A percentile compares a stretch with the other conserved stretches of the same genome.
Evolutionary conservation across 1,140 invertebrate species (phyloP).

Genomic region (Patella vulgata): DNA sequence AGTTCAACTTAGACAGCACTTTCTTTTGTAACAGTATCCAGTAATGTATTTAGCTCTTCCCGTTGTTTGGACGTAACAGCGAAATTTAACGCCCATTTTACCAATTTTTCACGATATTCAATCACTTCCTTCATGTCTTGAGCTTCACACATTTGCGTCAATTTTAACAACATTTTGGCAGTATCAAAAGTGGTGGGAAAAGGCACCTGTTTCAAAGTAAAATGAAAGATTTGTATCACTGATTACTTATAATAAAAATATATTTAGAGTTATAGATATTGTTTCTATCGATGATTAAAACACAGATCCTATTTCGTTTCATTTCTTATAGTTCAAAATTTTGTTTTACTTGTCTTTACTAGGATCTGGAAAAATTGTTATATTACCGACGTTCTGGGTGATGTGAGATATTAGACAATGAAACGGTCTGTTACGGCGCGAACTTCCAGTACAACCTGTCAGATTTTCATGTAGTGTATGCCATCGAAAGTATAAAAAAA

Average conservation of each 20-base stretch:
- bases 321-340: background rate
- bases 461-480: too few relatives aligned
- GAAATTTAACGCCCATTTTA: conserved; percentile 52
- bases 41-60: too few relatives aligned
- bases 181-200: conserved; percentile 50
- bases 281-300: background rate
- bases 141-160: conserved; percentile 34
- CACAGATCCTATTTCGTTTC: background rate
- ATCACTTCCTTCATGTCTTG: conserved; percentile 11
- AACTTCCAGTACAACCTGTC: too few relatives aligned
- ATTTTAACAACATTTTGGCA: conserved; percentile 37
- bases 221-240: too few relatives aligned
- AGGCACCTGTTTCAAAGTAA: conserved; percentile 42
- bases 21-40: too few relatives aligned
- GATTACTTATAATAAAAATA: background rate
- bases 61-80: conserved; percentile 47
- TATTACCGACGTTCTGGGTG: too few relatives aligned
- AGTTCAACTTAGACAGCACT: too few relatives aligned
- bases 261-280: background rate
- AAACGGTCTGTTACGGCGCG: too few relatives aligned
- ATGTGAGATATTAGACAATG: too few relatives aligned
- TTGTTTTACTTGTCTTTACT: too few relatives aligned
- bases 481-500: too few relatives aligned
- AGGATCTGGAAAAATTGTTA: too few relatives aligned
- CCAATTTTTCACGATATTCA: conserved; percentile 40